These are phyloP conservation scores for Panurus biarmicus DNA, from an alignment of 2,113 vertebrate species.

Conservation along the genomic window DNA sequence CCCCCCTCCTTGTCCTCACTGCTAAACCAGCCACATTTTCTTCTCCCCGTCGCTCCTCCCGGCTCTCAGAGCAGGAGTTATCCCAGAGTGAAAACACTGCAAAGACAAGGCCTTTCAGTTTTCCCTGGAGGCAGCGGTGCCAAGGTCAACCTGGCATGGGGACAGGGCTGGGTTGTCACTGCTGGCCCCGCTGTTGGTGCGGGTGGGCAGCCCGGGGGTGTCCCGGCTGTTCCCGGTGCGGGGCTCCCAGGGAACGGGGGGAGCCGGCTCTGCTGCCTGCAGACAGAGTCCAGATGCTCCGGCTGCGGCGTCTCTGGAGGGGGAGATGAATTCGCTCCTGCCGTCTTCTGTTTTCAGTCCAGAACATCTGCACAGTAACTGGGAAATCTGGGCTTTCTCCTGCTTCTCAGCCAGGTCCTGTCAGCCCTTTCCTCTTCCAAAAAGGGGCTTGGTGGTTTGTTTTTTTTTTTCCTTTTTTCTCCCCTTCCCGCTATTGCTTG, in stretches of 20 bases:
- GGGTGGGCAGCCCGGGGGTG: neutral
- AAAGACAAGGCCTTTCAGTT: conserved; percentile 19
- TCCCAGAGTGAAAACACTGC: neutral
- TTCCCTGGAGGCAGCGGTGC: neutral
- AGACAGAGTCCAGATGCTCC: conserved; percentile 44
- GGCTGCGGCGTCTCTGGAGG: conserved; percentile 34
- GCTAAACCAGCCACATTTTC: neutral
- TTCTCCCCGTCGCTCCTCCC: neutral
- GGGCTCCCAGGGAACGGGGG: neutral
- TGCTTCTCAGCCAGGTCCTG: conserved; percentile 54
- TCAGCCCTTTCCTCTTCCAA: conserved; percentile 49
- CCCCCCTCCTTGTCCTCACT: neutral
- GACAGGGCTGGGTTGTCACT: neutral
- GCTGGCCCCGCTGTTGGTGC: fast-evolving
- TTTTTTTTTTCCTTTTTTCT: neutral
- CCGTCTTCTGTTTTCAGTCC: conserved; percentile 37
- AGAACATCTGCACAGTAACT: conserved; percentile 62
- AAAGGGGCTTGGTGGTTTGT: neutral
- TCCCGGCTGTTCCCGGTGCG: fast-evolving
- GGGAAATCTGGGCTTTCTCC: conserved; percentile 48
- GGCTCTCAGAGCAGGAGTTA: neutral
- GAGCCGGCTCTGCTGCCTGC: neutral
- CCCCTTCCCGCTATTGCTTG: neutral
- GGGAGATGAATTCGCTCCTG: conserved; percentile 22
- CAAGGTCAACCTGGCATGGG: neutral